A percentile compares a stretch with the other conserved stretches of the same genome.
Conservation (phyloP, 1,140 invertebrate genomes). For the Micrasema longulum region DNA sequence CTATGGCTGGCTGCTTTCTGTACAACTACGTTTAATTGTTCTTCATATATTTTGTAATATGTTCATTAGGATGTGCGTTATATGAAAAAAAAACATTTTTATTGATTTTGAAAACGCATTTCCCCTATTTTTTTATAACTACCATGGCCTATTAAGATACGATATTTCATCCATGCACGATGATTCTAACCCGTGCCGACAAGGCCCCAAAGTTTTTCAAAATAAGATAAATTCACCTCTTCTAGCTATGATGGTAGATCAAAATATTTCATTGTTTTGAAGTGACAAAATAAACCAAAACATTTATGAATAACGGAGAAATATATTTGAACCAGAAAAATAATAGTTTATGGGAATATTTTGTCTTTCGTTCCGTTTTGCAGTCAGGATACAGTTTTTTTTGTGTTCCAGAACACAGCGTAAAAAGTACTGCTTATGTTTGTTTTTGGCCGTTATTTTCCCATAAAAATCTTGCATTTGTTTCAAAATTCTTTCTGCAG, state of each 20-base stretch:
- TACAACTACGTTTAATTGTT: too few relatives aligned
- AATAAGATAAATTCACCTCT: neutral
- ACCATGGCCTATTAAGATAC: too few relatives aligned
- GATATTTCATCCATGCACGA: too few relatives aligned
- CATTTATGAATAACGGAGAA: neutral
- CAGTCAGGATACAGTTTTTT: constrained; percentile 9
- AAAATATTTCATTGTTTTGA: neutral
- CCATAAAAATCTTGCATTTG: constrained; percentile 15
- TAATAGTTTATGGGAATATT: neutral
- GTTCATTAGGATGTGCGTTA: too few relatives aligned
- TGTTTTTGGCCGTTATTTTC: neutral
- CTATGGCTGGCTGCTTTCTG: too few relatives aligned
- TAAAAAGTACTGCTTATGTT: neutral
- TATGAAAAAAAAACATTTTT: too few relatives aligned
- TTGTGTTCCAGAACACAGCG: constrained; percentile 5
- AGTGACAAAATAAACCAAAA: constrained; percentile 11
- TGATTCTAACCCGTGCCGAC: neutral
- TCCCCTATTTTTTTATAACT: too few relatives aligned
- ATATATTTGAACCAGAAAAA: neutral
- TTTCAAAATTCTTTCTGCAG: constrained; percentile 6
- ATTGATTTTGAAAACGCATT: too few relatives aligned
- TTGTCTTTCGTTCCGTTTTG: constrained; percentile 10
- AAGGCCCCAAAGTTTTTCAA: neutral
- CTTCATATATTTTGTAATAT: too few relatives aligned
- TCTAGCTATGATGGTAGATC: neutral